A percentile compares a stretch with the other conserved stretches of the same genome.
These are phyloP conservation scores for Cyclina sinensis DNA, from an alignment of 1,140 invertebrate genomes.

Conservation along the genomic window DNA sequence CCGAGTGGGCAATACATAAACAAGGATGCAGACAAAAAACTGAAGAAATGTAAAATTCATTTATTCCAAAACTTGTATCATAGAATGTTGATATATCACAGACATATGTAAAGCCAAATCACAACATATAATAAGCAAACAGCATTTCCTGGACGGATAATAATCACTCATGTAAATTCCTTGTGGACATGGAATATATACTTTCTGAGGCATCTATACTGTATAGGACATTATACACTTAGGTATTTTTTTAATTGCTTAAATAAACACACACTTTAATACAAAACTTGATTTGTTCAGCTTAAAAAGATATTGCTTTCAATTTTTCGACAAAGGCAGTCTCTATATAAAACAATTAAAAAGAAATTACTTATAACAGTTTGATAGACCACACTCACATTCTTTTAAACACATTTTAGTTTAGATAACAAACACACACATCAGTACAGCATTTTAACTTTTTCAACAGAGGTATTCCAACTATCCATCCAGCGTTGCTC, in stretches of 20 bases:
- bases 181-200: neutral
- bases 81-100: slow-evolving; percentile 17
- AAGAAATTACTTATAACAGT: no score
- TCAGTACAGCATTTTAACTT: slow-evolving; percentile 82
- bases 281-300: neutral
- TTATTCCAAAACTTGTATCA: neutral
- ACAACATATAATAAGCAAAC: neutral
- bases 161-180: no score
- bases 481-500: slow-evolving; percentile 83
- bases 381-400: no score
- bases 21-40: no score
- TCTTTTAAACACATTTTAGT: neutral
- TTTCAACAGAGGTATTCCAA: slow-evolving; percentile 83
- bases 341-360: neutral
- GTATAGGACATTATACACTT: no score
- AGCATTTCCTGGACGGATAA: neutral
- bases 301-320: neutral
- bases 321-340: neutral
- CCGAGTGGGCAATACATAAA: no score
- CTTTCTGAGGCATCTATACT: no score
- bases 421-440: neutral
- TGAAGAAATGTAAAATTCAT: neutral
- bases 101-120: no score
- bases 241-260: no score
- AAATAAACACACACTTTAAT: neutral